Percentiles rank a stretch among this genome's conserved stretches.
Evolutionary conservation across 2,888 invertebrate genomes (phyloP).

Genomic region (Sericinus montela): DNA sequence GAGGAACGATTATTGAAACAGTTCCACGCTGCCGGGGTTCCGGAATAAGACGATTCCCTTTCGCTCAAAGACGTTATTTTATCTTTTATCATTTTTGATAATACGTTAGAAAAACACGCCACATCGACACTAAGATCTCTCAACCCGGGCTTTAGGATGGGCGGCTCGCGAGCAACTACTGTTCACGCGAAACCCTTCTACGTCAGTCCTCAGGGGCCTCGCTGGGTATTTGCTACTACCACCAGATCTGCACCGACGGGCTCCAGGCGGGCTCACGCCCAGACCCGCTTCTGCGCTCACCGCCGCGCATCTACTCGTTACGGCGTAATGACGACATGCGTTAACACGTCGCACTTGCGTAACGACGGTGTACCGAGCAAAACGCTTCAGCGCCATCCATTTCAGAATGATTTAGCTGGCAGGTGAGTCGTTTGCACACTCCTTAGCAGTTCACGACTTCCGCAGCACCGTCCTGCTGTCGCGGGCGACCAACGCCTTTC

Average conservation of each 20-base stretch:
- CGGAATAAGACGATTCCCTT: not conserved
- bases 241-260: slow-evolving; percentile 81
- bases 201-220: slow-evolving; percentile 53
- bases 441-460: slow-evolving; percentile 84
- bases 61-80: slow-evolving; percentile 15
- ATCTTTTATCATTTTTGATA: slow-evolving; percentile 70
- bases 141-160: too few relatives aligned
- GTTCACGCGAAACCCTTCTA: too few relatives aligned
- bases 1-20: too few relatives aligned
- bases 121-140: too few relatives aligned
- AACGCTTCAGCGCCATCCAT: too few relatives aligned
- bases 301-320: slow-evolving; percentile 78
- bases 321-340: too few relatives aligned
- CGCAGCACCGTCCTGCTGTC: slow-evolving; percentile 77
- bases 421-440: slow-evolving; percentile 79
- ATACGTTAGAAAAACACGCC: too few relatives aligned
- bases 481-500: slow-evolving; percentile 81
- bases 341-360: too few relatives aligned
- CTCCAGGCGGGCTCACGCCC: slow-evolving; percentile 67
- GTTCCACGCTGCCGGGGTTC: not conserved
- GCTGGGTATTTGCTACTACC: too few relatives aligned
- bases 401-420: too few relatives aligned
- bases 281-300: slow-evolving; percentile 69
- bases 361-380: slow-evolving; percentile 33
- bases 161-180: too few relatives aligned